Conservation (phyloP, 2,113 vertebrate species). For the Ciconia maguari region DNA sequence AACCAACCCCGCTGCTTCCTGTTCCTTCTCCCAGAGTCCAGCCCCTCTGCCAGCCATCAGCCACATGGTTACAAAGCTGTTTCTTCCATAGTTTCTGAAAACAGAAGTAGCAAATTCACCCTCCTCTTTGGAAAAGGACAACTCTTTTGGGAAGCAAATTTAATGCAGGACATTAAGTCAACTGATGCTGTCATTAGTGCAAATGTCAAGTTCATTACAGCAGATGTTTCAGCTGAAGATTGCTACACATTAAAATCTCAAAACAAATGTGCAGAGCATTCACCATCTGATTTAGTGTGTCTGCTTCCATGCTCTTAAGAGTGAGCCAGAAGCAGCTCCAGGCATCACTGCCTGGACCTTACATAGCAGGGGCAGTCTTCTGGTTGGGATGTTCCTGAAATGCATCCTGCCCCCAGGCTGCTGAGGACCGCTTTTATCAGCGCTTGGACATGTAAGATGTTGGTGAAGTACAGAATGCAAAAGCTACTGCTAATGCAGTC, state of each 20-base stretch:
- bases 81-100: neutral
- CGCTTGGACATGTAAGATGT: neutral
- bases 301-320: neutral
- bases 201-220: slow-evolving; percentile 74
- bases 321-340: neutral
- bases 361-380: neutral
- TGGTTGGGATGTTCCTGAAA: neutral
- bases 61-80: neutral
- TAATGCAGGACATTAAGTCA: slow-evolving; percentile 73
- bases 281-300: slow-evolving; percentile 33
- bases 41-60: neutral
- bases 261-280: slow-evolving; percentile 32
- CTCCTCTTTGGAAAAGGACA: slow-evolving; percentile 18
- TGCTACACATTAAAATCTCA: slow-evolving; percentile 56
- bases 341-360: neutral
- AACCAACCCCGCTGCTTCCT: neutral
- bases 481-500: neutral
- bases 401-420: neutral
- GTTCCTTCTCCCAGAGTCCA: neutral
- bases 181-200: slow-evolving; percentile 63
- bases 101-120: neutral
- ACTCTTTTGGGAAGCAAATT: slow-evolving; percentile 46
- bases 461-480: neutral
- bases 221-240: slow-evolving; percentile 67
- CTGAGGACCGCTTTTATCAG: neutral